Conservation (phyloP, 2,888 invertebrate genomes). For the Ctenicera cuprea region DNA sequence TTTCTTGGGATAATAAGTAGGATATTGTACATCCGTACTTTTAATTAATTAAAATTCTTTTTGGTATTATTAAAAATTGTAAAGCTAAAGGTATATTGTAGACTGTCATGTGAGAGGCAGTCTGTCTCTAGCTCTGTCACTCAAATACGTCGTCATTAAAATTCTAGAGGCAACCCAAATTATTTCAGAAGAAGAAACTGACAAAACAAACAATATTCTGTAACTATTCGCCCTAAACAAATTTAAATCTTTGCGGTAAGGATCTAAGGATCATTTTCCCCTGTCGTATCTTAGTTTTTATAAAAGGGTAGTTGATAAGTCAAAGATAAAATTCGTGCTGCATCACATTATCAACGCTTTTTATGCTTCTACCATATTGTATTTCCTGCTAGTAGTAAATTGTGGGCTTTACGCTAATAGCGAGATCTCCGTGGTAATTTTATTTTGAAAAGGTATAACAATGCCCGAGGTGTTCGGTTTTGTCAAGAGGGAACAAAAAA, state of each 20-base stretch:
- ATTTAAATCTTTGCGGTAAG: background rate
- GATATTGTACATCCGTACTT: background rate
- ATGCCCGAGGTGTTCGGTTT: conserved; percentile 24
- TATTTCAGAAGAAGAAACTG: conserved; percentile 38
- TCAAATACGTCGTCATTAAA: conserved; percentile 38
- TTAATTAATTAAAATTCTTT: conserved; percentile 27
- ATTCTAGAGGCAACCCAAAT: conserved; percentile 41
- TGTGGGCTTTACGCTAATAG: conserved; percentile 13
- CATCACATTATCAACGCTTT: conserved; percentile 48
- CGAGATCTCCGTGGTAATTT: conserved; percentile 6
- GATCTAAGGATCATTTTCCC: conserved; percentile 8
- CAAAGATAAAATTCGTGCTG: conserved; percentile 44
- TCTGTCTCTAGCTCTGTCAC: conserved; percentile 33
- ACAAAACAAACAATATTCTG: conserved; percentile 40
- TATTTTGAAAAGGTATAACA: conserved; percentile 21
- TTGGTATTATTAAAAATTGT: conserved; percentile 7
- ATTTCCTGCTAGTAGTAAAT: conserved; percentile 34
- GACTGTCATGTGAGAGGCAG: background rate
- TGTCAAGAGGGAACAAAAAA: conserved; percentile 18
- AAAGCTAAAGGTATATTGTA: background rate
- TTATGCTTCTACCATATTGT: conserved; percentile 27
- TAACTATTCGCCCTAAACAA: background rate
- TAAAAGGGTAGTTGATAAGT: conserved; percentile 42
- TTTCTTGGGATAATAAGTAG: background rate
- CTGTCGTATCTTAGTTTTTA: conserved; percentile 2